A percentile compares a stretch with the other conserved stretches of the same genome.
Conservation (phyloP, 2,797 vertebrate genomes). For the Gadopsis bispinosus region DNA sequence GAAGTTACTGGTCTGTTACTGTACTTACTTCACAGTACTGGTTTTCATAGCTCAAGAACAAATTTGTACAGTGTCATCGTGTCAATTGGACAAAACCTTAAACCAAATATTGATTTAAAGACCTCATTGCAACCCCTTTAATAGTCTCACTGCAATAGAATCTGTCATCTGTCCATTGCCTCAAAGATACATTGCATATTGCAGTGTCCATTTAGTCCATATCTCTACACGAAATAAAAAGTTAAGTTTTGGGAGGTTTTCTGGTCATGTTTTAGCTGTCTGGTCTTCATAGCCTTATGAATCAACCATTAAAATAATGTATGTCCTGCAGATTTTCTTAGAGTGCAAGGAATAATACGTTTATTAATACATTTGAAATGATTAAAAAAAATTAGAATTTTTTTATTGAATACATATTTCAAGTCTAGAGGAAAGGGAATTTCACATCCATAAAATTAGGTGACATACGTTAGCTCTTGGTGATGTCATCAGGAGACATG, state of each 20-base stretch:
- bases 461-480: background rate
- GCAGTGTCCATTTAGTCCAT: slow-evolving; percentile 30
- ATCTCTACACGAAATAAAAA: slow-evolving; percentile 16
- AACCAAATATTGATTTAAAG: slow-evolving; percentile 22
- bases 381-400: slow-evolving; percentile 13
- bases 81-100: slow-evolving; percentile 14
- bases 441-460: slow-evolving; percentile 3
- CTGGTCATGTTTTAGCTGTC: background rate
- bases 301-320: slow-evolving; percentile 5
- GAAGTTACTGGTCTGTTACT: slow-evolving; percentile 17
- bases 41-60: slow-evolving; percentile 19
- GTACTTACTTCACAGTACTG: slow-evolving; percentile 26
- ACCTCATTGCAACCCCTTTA: slow-evolving; percentile 23
- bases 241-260: slow-evolving; percentile 13
- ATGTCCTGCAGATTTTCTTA: slow-evolving; percentile 11
- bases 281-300: background rate
- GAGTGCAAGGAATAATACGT: background rate
- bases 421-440: background rate
- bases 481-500: too few species aligned
- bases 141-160: slow-evolving; percentile 25
- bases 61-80: slow-evolving; percentile 12
- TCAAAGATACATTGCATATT: slow-evolving; percentile 11
- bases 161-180: slow-evolving; percentile 15
- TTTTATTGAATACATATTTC: slow-evolving; percentile 24
- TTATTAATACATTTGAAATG: background rate